phyloP scores from a whole-genome alignment of 1,140 invertebrate species.

The Helicoverpa zea region DNA sequence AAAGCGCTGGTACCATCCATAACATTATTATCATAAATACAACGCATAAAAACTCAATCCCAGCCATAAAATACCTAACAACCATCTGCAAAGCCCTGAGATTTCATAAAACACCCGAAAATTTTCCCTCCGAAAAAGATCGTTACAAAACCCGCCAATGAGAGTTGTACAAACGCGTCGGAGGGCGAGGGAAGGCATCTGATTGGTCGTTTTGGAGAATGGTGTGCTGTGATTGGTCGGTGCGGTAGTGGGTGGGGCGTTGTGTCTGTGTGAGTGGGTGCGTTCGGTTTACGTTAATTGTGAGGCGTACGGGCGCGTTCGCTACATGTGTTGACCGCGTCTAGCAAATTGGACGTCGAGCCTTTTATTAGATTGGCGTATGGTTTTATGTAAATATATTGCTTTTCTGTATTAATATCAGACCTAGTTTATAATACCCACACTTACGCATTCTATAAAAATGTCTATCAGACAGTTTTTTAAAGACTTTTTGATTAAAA shows the following conservation, averaged over 20 bases:
- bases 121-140: conserved; percentile 79
- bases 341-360: conserved; percentile 45
- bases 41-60: conserved; percentile 79
- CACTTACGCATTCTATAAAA: no score
- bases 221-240: conserved; percentile 45
- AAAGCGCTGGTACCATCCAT: conserved; percentile 74
- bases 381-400: conserved; percentile 24
- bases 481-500: not conserved
- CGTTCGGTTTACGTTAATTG: conserved; percentile 48
- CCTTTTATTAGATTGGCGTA: conserved; percentile 39
- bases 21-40: conserved; percentile 82
- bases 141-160: conserved; percentile 72
- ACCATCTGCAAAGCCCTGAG: conserved; percentile 74
- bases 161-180: conserved; percentile 59
- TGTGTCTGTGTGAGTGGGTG: conserved; percentile 47
- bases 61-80: conserved; percentile 71
- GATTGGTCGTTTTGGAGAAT: conserved; percentile 66
- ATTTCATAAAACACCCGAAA: conserved; percentile 82
- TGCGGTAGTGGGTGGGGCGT: conserved; percentile 44
- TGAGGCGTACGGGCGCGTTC: conserved; percentile 40
- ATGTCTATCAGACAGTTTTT: no score
- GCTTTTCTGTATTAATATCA: not conserved
- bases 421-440: no score
- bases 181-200: conserved; percentile 68
- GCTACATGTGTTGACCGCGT: conserved; percentile 44